Evolutionary conservation across 1,140 invertebrate species (phyloP), one percentile per base, ranked within the genome.

Genomic region (Neodiprion fabricii): DNA sequence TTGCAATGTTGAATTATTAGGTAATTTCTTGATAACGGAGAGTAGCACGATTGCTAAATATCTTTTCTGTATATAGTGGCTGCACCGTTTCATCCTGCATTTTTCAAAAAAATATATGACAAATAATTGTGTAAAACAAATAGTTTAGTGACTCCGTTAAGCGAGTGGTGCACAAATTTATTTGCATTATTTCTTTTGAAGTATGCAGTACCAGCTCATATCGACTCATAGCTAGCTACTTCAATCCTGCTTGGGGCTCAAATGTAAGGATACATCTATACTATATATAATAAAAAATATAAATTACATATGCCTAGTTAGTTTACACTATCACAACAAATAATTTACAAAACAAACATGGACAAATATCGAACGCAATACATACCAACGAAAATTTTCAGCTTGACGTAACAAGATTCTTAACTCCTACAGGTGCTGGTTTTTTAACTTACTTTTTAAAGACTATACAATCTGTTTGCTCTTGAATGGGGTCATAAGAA

Each of bases 211-310:
- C 50, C 50, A 53, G 50, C 50, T 53, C 50, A 53, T 53, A 21
- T 53, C 50, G 1, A 81, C 77, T 84, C 83, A 86, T 86, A 85
- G 82, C 85, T 87, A 87, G 85, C 81, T 53, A 53, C 50, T 53
- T 53, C 50, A 53, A 53, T 53, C 50, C 50, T 87, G 87, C 86
- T 88, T 88, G 86, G 87, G 86, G 84, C 80, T 86, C 80, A 72
- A 82, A 84, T 80, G 81, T 85, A 87, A 82, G 81, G 82, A 87
- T 81, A 75, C 74, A 84, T 79, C 71, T 79, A 82, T 78, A 75
- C 77, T 75, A 78, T 53, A 53, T n/a, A 11, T 53, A 53, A 53
- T 53, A 53, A 53, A 53, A 53, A 21, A 21, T 21, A 21, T 53
- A 53, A 53, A 53, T 11, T 53, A 14, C n/a, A 53, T 53, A 11